Conservation (phyloP, 2,888 invertebrate species). For the Linyphia triangularis region DNA sequence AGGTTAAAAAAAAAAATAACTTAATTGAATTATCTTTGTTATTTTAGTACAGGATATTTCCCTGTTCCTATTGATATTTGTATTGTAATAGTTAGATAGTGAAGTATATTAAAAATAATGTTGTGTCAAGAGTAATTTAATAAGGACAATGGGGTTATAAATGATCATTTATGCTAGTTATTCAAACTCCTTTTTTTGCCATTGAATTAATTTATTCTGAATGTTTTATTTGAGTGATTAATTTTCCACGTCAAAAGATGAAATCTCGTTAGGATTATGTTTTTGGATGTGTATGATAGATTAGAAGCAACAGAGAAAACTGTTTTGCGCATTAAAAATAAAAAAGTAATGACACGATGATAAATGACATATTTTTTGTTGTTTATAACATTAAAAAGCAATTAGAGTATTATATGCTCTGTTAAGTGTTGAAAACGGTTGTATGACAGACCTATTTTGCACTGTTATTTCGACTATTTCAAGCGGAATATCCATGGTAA, state of each 20-base stretch:
- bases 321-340: background rate
- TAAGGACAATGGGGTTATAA: background rate
- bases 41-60: no score
- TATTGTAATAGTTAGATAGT: no score
- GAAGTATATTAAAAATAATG: no score
- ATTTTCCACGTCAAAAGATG: background rate
- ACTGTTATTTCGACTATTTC: background rate
- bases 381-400: background rate
- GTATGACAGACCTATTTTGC: background rate
- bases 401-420: background rate
- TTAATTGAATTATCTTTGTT: no score
- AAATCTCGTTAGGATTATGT: background rate
- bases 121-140: background rate
- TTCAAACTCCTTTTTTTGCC: background rate
- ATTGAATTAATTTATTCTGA: background rate
- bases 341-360: background rate
- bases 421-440: background rate
- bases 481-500: background rate
- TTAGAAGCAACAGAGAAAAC: background rate
- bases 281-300: background rate
- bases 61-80: no score
- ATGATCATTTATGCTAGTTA: background rate
- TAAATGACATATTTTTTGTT: background rate
- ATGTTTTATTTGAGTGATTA: background rate
- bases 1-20: no score